Evolutionary conservation across 2,888 invertebrate genomes (phyloP).

Genomic region (Rambutsinella grinnellia): DNA sequence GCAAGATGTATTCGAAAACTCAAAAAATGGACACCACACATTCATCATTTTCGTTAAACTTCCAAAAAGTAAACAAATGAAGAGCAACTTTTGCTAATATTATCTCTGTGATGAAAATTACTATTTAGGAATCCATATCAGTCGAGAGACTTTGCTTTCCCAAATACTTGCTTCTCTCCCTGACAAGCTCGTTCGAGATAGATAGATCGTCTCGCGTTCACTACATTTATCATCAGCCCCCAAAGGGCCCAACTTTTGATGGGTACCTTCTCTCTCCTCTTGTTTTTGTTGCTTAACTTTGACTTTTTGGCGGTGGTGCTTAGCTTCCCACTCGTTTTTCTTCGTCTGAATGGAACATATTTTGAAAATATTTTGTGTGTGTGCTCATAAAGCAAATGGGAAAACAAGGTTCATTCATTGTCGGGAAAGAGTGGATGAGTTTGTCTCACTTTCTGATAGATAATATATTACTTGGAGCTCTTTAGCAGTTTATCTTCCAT

Average conservation of each 20-base stretch:
- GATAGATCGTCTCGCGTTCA: conserved; percentile 60
- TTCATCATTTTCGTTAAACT: not conserved
- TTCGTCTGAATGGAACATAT: not conserved
- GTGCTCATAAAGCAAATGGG: conserved; percentile 30
- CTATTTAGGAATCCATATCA: too few species aligned
- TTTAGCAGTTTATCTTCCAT: conserved; percentile 38
- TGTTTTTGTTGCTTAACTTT: too few species aligned
- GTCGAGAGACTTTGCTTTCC: too few species aligned
- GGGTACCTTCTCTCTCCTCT: conserved; percentile 33
- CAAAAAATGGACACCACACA: not conserved
- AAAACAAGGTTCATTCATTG: conserved; percentile 32
- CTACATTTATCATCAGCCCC: conserved; percentile 65
- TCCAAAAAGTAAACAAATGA: too few species aligned
- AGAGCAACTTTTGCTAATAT: too few species aligned
- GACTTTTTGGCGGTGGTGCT: conserved; percentile 8
- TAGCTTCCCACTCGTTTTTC: conserved; percentile 6
- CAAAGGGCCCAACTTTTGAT: conserved; percentile 65
- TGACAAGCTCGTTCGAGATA: conserved; percentile 47
- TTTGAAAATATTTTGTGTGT: not conserved
- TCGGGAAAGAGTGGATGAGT: not conserved
- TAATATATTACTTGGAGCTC: conserved; percentile 45
- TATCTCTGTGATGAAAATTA: too few species aligned
- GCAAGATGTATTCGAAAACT: not conserved
- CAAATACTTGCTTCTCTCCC: conserved; percentile 48
- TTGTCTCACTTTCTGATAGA: conserved; percentile 31